Base-by-base conservation (phyloP, 2,888 invertebrate species). In the Hecatera dysodea region DNA sequence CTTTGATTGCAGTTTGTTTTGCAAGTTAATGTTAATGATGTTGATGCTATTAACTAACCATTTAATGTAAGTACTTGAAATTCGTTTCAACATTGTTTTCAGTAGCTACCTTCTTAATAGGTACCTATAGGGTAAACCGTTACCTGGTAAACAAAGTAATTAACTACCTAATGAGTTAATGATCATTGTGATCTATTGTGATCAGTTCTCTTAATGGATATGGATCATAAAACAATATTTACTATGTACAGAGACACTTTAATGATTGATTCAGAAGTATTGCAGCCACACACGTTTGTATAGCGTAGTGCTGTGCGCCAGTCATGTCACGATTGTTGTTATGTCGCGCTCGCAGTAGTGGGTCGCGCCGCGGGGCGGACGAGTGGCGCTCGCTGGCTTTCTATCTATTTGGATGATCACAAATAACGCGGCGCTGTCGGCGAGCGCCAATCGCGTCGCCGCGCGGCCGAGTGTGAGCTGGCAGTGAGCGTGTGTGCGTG, bases 401-500 rank as follows among this genome's bases (percentile, higher is more conserved):
- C 64, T 85, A 83, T 85, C 85, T 85, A 77, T 83, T 78, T 39
- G 75, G 81, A 85, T 85, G 82, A 83, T 83, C 85, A 84, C 82
- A 74, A 83, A 80, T 74, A 72, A 80, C 65, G 71, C 69, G 72
- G 78, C 66, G 67, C 78, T 55, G 70, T 60, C 69, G 70, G 76
- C 57, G 62, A 63, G 80, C 77, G 66, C 82, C 81, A 83, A 82
- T 85, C 67, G 73, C 48, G 52, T 61, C 44, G 55, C 57, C 27
- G 36, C 9, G 61, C 48, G 24, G 56, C 79, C 61, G 69, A 52
- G 22, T 60, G 70, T 74, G 67, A 64, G 65, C 52, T 39, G 22
- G 48, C 12, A 5, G 53, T 44, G 12, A 52, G 52, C 72, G 57
- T 44, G 69, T 83, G 87, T 90, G 88, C 87, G 90, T 91, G 90